A percentile compares a stretch with the other conserved stretches of the same genome.
Conservation (phyloP, 2,888 invertebrate species). For the Heliconius cydno region DNA sequence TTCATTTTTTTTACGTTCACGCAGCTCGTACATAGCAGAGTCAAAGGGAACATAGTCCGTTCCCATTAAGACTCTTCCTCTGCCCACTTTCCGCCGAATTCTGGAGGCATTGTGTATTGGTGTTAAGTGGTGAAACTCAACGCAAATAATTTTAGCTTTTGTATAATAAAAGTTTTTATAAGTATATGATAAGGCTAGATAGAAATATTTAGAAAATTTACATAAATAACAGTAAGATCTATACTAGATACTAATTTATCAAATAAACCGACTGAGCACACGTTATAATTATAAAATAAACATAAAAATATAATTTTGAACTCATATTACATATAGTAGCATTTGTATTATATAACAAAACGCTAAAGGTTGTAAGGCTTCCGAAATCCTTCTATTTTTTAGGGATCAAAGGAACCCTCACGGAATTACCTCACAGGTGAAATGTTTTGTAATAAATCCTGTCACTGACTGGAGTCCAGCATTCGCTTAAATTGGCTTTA, state of each 20-base stretch:
- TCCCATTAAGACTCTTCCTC: too few species aligned
- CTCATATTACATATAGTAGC: not conserved
- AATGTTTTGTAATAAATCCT: conserved; percentile 29
- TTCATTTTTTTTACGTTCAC: not conserved
- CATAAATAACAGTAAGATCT: too few species aligned
- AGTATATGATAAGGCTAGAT: too few species aligned
- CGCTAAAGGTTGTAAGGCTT: conserved; percentile 25
- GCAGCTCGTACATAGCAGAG: not conserved
- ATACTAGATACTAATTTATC: too few species aligned
- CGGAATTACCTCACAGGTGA: conserved; percentile 28
- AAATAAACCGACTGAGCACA: too few species aligned
- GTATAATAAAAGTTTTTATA: too few species aligned
- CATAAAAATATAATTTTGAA: not conserved
- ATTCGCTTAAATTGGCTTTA: conserved; percentile 5
- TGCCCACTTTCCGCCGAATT: too few species aligned
- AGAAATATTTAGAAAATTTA: not conserved
- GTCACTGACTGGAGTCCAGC: not conserved
- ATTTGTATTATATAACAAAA: conserved; percentile 7
- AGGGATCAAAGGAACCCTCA: conserved; percentile 26
- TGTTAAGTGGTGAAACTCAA: too few species aligned
- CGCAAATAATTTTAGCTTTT: too few species aligned
- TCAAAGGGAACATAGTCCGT: not conserved
- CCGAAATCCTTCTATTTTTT: conserved; percentile 28
- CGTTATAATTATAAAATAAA: not conserved
- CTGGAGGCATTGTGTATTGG: too few species aligned